Evolutionary conservation across 2,797 vertebrate species (phyloP), one percentile per base, ranked within the genome.

Genomic region (Syngnathus rostellatus): DNA sequence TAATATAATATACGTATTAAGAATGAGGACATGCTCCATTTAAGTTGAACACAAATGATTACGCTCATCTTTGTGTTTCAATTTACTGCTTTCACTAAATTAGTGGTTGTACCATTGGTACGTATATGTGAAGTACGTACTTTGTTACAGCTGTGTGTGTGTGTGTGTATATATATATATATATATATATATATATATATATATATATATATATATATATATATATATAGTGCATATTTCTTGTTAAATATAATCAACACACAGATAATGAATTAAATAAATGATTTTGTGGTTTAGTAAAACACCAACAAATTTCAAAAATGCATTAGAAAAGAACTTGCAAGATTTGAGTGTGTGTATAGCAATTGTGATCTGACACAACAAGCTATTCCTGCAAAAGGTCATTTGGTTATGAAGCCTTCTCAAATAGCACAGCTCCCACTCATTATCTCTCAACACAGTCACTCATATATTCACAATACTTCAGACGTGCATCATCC

Each of bases 301-400:
- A 43, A 66, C 17, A 60, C 31, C 3, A 58, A 17, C 40, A 75
- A 77, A 85, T 87, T 91, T 92, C 89, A 86, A 92, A 91, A 90
- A 85, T 76, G 81, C 76, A 91, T 87, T 83, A 88, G 64, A 78
- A 86, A 83, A 82, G 75, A 86, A 83, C 84, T 81, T 80, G 74
- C 77, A 67, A 76, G 74, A 80, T 69, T 65, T 69, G 71, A 77
- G 79, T 81, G 78, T 81, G 78, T 82, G 77, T 82, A 81, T 73
- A 69, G 53, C 80, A 73, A 73, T 68, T 84, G 86, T 77, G 69
- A 81, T 85, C 80, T 80, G 77, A 76, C 76, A 79, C 80, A 87
- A 74, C 79, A 75, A 72, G 82, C 84, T 71, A 76, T 81, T 89
- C 85, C 83, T 84, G 72, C 55, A 68, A 93, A 91, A 89, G 83